Percentiles rank a stretch among this genome's conserved stretches.
These are phyloP conservation scores for Serrognathus titanus DNA, from an alignment of 2,888 invertebrate species.

Conservation along the genomic window DNA sequence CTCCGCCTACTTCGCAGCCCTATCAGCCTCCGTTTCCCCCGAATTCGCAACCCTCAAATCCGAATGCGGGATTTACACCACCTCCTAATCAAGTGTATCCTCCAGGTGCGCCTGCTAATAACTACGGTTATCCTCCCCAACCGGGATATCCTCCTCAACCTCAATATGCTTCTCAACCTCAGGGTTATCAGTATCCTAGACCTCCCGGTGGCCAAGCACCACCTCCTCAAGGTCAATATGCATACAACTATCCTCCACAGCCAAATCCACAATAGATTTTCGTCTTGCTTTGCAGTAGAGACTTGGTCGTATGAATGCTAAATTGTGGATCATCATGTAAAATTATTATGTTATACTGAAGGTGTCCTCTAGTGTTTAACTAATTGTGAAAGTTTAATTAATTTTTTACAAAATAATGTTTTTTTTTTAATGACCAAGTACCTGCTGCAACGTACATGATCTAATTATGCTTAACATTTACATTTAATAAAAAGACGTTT, in stretches of 20 bases:
- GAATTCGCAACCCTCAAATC: slow-evolving; percentile 48
- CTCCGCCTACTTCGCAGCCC: slow-evolving; percentile 56
- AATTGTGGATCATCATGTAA: no score
- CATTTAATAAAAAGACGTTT: no score
- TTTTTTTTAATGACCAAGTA: no score
- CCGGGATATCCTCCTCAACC: slow-evolving; percentile 59
- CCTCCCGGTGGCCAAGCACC: slow-evolving; percentile 68
- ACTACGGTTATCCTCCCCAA: slow-evolving; percentile 57
- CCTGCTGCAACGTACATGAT: no score
- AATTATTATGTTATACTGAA: no score
- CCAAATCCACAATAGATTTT: slow-evolving; percentile 59
- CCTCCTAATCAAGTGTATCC: slow-evolving; percentile 44
- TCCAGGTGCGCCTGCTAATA: slow-evolving; percentile 37
- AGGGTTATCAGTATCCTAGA: slow-evolving; percentile 63
- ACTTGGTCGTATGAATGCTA: no score
- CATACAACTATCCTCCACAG: slow-evolving; percentile 76
- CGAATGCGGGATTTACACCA: slow-evolving; percentile 51
- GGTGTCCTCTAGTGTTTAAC: no score
- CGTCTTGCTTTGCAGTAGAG: no score
- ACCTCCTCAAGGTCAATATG: slow-evolving; percentile 70
- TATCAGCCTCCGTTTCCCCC: slow-evolving; percentile 56
- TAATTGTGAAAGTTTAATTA: no score
- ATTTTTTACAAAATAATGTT: no score
- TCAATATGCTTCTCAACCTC: slow-evolving; percentile 58
- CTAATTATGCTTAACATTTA: no score